Evolutionary conservation across 2,113 vertebrate genomes (phyloP).

Genomic region (Saccopteryx leptura): DNA sequence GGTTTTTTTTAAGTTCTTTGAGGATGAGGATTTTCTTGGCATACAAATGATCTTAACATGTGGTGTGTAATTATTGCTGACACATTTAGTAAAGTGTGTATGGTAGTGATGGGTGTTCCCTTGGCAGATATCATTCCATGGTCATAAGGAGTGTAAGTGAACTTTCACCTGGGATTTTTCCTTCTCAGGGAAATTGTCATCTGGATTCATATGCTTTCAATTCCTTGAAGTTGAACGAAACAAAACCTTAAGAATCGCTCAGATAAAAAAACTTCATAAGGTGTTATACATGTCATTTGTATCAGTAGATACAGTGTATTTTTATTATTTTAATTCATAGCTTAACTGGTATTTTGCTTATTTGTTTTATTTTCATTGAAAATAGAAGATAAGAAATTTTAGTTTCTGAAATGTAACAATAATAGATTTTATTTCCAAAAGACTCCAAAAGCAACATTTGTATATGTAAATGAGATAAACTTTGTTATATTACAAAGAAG

Average conservation of each 20-base stretch:
- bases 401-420: not conserved
- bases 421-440: conserved; percentile 15
- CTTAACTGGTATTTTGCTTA: not conserved
- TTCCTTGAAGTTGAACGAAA: conserved; percentile 19
- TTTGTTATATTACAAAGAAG: conserved; percentile 30
- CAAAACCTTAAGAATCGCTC: not conserved
- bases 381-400: not conserved
- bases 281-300: not conserved
- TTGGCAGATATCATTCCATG: conserved; percentile 39
- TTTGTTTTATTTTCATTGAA: conserved; percentile 4
- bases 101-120: conserved; percentile 34
- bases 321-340: conserved; percentile 43
- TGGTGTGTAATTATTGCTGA: conserved; percentile 71
- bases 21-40: conserved; percentile 51
- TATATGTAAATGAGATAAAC: not conserved
- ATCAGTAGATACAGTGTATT: not conserved
- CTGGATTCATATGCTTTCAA: not conserved
- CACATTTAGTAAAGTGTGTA: conserved; percentile 68
- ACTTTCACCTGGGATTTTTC: conserved; percentile 71
- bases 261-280: not conserved
- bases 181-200: conserved; percentile 2
- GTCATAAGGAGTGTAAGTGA: conserved; percentile 52
- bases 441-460: not conserved
- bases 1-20: conserved; percentile 62
- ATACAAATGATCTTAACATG: conserved; percentile 62